phyloP scores from a whole-genome alignment of 2,113 vertebrate species.

The Sigmodon hispidus region DNA sequence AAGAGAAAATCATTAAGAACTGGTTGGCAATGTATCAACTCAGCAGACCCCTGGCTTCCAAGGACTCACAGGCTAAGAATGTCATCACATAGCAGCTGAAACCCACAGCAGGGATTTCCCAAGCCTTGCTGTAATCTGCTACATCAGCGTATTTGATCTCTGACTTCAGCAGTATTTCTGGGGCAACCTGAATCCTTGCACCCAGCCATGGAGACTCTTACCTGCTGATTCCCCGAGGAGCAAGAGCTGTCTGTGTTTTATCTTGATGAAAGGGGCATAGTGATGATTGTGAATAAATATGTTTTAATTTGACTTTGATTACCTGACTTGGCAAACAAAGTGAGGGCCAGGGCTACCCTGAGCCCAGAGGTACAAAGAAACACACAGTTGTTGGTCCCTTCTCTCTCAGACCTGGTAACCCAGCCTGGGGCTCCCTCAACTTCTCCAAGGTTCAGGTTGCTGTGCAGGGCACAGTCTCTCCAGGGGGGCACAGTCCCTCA shows the following conservation, averaged over 20 bases:
- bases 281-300: background rate
- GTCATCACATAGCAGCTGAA: background rate
- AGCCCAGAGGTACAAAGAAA: background rate
- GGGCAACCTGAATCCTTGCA: background rate
- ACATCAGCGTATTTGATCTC: too few relatives aligned
- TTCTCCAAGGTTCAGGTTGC: background rate
- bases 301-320: background rate
- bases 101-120: background rate
- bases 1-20: background rate
- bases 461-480: background rate
- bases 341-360: background rate
- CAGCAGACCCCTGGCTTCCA: background rate
- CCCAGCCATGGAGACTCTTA: background rate
- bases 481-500: too few relatives aligned
- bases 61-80: background rate
- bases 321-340: background rate
- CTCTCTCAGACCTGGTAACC: too few relatives aligned
- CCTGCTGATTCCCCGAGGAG: too few relatives aligned
- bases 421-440: background rate
- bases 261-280: too few relatives aligned
- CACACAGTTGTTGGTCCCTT: accelerated
- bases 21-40: background rate
- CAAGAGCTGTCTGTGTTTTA: background rate
- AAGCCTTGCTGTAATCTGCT: background rate
- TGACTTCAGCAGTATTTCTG: background rate